phyloP scores from a whole-genome alignment of 2,113 vertebrate genomes.

The Pimephales promelas region DNA sequence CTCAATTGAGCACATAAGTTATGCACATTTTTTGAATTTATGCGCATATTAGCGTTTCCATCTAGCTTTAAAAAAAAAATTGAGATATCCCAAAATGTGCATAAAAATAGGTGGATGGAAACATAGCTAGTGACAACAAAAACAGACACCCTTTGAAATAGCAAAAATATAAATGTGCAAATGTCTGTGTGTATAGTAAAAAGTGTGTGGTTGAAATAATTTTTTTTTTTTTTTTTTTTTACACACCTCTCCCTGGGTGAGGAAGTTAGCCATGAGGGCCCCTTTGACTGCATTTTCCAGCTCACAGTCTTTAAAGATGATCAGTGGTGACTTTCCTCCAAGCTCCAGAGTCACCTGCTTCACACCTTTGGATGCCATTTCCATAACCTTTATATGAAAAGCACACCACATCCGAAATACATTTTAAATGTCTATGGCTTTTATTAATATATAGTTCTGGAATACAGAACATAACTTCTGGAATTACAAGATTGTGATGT shows the following conservation, averaged over 20 bases:
- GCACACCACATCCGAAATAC: neutral
- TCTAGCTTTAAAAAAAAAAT: too few species aligned
- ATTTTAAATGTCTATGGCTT: neutral
- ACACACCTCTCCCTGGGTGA: conserved; percentile 90
- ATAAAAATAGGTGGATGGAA: too few species aligned
- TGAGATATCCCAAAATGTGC: too few species aligned
- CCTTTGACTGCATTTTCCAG: conserved; percentile 90
- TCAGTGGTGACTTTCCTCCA: conserved; percentile 94
- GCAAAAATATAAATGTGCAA: neutral
- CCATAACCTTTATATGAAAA: conserved; percentile 85
- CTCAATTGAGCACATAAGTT: too few species aligned
- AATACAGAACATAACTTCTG: too few species aligned
- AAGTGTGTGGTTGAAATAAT: neutral
- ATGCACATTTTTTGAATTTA: too few species aligned
- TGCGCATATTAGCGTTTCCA: too few species aligned
- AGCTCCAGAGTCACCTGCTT: conserved; percentile 95
- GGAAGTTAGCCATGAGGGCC: conserved; percentile 95
- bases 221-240: neutral
- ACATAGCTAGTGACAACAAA: neutral
- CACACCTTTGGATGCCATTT: conserved; percentile 85
- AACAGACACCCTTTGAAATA: neutral
- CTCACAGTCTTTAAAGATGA: conserved; percentile 91
- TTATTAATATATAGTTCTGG: too few species aligned
- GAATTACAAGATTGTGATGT: too few species aligned
- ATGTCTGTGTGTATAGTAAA: neutral